Percentiles rank a stretch among this genome's conserved stretches.
phyloP scores from a whole-genome alignment of 2,888 invertebrate genomes.

The Idaea straminata region DNA sequence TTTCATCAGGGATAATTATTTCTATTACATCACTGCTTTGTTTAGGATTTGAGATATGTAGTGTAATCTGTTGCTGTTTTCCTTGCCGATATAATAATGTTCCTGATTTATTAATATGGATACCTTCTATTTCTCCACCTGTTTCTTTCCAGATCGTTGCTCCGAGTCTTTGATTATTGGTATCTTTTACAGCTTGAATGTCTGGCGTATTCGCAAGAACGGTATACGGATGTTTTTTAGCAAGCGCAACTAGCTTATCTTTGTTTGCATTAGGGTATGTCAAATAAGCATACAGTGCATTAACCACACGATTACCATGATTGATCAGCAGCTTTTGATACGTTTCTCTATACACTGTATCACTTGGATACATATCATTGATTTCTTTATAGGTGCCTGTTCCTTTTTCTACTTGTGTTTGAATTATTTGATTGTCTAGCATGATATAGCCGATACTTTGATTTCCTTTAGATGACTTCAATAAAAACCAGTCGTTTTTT shows the following conservation, averaged over 20 bases:
- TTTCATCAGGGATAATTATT: background rate
- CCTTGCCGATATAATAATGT: background rate
- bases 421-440: background rate
- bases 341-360: background rate
- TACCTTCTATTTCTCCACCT: background rate
- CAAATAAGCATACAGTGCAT: background rate
- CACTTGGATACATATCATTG: conserved; percentile 2
- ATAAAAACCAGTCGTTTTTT: conserved; percentile 1
- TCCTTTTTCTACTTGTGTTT: background rate
- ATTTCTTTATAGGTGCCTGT: background rate
- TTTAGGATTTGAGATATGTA: conserved; percentile 2
- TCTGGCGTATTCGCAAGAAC: conserved; percentile 1
- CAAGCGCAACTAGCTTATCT: background rate
- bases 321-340: background rate
- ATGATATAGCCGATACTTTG: conserved; percentile 5
- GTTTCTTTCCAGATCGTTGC: conserved; percentile 3
- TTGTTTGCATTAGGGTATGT: conserved; percentile 1
- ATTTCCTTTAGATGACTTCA: conserved; percentile 1
- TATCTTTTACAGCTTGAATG: conserved; percentile 4
- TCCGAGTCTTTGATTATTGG: background rate
- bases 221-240: background rate
- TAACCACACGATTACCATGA: background rate
- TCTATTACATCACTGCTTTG: background rate
- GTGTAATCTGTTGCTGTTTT: background rate
- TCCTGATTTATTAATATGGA: background rate